Evolutionary conservation across 2,888 invertebrate species (phyloP).

Genomic region (Reticulitermes lucifugus): DNA sequence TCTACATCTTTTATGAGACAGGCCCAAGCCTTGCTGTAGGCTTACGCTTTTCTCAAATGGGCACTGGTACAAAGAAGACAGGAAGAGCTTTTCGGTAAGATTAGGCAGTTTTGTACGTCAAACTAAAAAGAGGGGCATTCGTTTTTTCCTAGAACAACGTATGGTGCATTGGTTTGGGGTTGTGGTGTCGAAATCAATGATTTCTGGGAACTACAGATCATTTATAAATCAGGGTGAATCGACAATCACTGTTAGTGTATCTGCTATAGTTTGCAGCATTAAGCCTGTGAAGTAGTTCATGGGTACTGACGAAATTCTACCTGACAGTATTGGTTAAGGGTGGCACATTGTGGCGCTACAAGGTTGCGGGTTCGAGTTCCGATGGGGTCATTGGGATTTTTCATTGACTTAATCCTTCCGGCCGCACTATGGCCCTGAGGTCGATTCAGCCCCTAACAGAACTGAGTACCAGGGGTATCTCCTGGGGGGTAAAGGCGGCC

Average conservation of each 20-base stretch:
- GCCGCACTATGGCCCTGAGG: too few species aligned
- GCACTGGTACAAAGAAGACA: background rate
- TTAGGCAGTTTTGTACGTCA: conserved; percentile 2
- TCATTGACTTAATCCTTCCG: too few species aligned
- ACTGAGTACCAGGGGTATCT: too few species aligned
- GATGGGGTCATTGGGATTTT: too few species aligned
- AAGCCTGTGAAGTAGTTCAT: background rate
- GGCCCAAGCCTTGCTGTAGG: background rate
- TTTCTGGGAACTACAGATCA: conserved; percentile 25
- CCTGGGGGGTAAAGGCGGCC: too few species aligned
- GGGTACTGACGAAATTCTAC: too few species aligned
- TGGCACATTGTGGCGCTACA: too few species aligned
- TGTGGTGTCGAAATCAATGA: conserved; percentile 25
- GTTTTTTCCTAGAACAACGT: conserved; percentile 12
- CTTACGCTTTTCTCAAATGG: background rate
- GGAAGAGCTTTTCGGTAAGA: background rate
- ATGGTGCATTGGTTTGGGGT: background rate
- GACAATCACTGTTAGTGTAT: background rate
- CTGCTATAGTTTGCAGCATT: background rate
- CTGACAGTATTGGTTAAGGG: too few species aligned
- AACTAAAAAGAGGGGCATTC: background rate
- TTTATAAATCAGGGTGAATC: conserved; percentile 12
- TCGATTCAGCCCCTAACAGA: too few species aligned
- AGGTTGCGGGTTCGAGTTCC: too few species aligned
- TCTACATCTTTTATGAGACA: background rate